Base-by-base conservation (phyloP, 2,888 invertebrate genomes). In the Agrochola lota region DNA sequence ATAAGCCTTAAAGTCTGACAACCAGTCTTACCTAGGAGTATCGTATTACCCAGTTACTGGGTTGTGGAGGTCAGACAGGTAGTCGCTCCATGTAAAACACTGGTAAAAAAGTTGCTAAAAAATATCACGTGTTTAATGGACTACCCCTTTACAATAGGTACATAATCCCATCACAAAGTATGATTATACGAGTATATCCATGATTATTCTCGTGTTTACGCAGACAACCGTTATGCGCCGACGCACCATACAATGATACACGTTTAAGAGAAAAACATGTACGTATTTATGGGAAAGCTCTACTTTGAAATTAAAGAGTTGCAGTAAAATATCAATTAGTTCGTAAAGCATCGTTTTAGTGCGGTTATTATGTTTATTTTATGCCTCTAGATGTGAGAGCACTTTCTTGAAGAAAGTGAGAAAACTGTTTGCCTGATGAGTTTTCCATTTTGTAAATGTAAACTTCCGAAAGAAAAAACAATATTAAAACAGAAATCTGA, bases 211-310 rank as follows among this genome's bases (percentile, higher is more conserved):
- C 35, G 49, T 59, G 12, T 73, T 79, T 57, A 59, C 55, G 59
- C 17, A 12, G 17, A 68, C 26, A 5, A 49, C 66, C 12, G n/a
- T 73, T 67, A 73, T 49, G 11, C 26, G 12, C 46, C 30, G 20
- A 20, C 63, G 4, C 60, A 67, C 49, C 40, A 63, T 67, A 15
- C 43, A 12, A n/a, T 20, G 12, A 8, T 26, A 7, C 59, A 26
- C 15, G 46, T 74, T 77, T 74, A 70, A 69, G 71, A 67, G 81
- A 74, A 77, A 84, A 69, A 17, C 77, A 43, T 26, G 17, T n/a
- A n/a, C n/a, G n/a, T 20, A 74, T 70, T 74, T 74, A 66, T 57
- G 62, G 46, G 74, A 74, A 71, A 81, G 71, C 60, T 60, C n/a
- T 35, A 52, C 63, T 72, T 84, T 60, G 17, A 35, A 72, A 55